Conservation (phyloP, 2,888 invertebrate genomes). For the Orchesellides sinensis region DNA sequence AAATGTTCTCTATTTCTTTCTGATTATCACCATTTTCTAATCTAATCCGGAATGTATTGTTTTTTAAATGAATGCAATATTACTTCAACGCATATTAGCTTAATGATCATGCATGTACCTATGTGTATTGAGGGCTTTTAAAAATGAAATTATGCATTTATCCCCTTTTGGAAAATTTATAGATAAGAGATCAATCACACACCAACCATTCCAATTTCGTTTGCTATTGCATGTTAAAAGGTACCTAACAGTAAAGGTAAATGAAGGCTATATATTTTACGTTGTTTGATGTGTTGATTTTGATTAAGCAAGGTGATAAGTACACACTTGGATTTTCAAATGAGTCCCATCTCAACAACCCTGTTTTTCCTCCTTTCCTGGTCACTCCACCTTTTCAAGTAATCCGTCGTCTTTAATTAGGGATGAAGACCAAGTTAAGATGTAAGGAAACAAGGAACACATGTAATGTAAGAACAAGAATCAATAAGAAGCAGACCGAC, state of each 20-base stretch:
- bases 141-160: constrained; percentile 28
- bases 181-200: constrained; percentile 41
- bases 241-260: background rate
- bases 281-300: too few species aligned
- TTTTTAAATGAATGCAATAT: background rate
- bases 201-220: constrained; percentile 30
- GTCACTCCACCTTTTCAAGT: background rate
- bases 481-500: too few species aligned
- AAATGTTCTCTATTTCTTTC: background rate
- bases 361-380: background rate
- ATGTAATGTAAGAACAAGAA: background rate
- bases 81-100: constrained; percentile 17
- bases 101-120: too few species aligned
- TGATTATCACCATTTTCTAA: constrained; percentile 2
- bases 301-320: constrained; percentile 1
- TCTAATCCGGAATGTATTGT: background rate
- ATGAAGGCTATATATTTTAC: too few species aligned
- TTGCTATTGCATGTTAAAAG: background rate
- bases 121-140: background rate
- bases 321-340: constrained; percentile 7
- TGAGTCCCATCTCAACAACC: constrained; percentile 19
- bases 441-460: background rate
- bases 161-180: constrained; percentile 37
- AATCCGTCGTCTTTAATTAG: constrained; percentile 46
- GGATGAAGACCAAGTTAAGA: constrained; percentile 24